These are phyloP conservation scores for Sphaerophoria rueppellii DNA, from an alignment of 2,888 invertebrate genomes.

Conservation along the genomic window DNA sequence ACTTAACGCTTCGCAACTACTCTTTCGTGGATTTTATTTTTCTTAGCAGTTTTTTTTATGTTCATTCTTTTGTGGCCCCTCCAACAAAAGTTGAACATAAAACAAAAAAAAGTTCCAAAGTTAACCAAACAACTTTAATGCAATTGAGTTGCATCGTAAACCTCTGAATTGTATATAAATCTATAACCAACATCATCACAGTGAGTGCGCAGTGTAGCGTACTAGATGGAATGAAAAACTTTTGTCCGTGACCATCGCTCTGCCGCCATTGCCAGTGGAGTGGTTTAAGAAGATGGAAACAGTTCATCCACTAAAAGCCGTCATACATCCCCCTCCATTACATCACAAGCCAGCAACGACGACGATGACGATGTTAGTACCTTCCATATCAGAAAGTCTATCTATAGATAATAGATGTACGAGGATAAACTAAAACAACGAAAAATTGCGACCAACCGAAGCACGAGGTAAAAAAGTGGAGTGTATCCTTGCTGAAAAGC, in stretches of 20 bases:
- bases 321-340: neutral
- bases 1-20: conserved; percentile 56
- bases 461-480: conserved; percentile 23
- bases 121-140: conserved; percentile 65
- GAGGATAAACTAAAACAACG: conserved; percentile 49
- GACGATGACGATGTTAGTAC: neutral
- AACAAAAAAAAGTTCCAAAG: conserved; percentile 41
- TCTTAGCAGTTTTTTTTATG: neutral
- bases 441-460: conserved; percentile 43
- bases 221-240: conserved; percentile 62
- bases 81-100: conserved; percentile 14
- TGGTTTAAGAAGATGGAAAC: conserved; percentile 30
- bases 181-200: conserved; percentile 5
- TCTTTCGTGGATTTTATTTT: conserved; percentile 23
- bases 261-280: conserved; percentile 42
- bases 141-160: conserved; percentile 37
- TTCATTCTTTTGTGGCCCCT: conserved; percentile 27
- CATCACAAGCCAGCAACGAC: conserved; percentile 22
- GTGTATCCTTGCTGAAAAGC: conserved; percentile 47
- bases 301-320: conserved; percentile 70
- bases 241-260: conserved; percentile 63
- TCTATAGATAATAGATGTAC: conserved; percentile 7
- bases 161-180: conserved; percentile 16
- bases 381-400: neutral
- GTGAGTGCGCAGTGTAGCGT: neutral